Base-by-base conservation (phyloP, 2,888 invertebrate genomes). In the Microctonus hyperodae region DNA sequence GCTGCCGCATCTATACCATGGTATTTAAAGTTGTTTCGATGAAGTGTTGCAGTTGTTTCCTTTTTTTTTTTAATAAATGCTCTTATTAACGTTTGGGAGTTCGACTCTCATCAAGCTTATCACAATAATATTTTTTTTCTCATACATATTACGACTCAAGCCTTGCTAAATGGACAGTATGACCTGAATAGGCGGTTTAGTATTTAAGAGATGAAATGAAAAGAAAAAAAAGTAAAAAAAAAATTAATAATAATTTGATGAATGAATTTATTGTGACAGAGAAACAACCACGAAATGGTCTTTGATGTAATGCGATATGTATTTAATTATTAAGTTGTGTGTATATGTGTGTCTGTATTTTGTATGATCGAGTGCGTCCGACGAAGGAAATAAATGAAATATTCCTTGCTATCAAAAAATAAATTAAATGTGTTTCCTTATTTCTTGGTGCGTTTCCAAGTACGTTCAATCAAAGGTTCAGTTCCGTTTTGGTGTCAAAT, bases 401-500 rank as follows among this genome's bases (percentile, higher is more conserved):
- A 83, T 83, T 83, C 82, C 82, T 82, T 82, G 77, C 79, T 81
- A 83, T 73, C 77, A 78, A 75, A 69, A 73, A 74, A 71, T 68
- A 67, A 65, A 71, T 22, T 51, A 67, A 69, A 73, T 78, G 82
- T 83, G 83, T 82, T 81, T 77, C 74, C 82, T 84, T 85, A 84
- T 84, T 84, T 84, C 85, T 84, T 85, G 84, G 84, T 84, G 78
- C 81, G 80, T 82, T 83, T 85, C 85, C 83, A 84, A 83, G 83
- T 84, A 76, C 77, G 79, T 78, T 83, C 81, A 79, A 82, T 80
- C 81, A 84, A 84, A 84, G 84, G 85, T 85, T 84, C 85, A 85
- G 85, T 85, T 85, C 83, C 85, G 85, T 88, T 88, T 88, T 88
- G 88, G 88, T 88, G 88, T 85, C 85, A 82, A 73, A n/a, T n/a